Base-by-base conservation (phyloP, 2,113 vertebrate species). In the Noctilio leporinus region DNA sequence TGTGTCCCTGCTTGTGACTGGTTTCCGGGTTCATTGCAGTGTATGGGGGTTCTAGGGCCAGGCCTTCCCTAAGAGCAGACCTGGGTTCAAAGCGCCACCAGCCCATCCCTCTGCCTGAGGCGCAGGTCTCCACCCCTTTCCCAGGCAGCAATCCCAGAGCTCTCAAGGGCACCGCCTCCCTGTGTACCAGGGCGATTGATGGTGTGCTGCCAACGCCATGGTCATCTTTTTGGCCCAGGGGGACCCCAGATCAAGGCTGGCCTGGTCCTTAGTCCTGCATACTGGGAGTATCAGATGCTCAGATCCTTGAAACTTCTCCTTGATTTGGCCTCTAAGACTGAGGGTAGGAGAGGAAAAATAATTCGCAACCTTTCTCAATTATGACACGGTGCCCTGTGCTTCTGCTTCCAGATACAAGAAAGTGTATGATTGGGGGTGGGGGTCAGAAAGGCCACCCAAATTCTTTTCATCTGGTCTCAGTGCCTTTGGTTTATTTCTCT, bases 161-260 rank as follows among this genome's bases (percentile, higher is more conserved):
- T 51, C 55, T 11, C 30, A 3, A 57, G 43, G 53, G 15, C 10
- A 17, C 38, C 3, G 0, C 59, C 67, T 64, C 72, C 65, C 88
- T 5, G 4, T 1, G 10, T 40, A 10, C 35, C 30, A 3, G 49
- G 64, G 5, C n/a, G n/a, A n/a, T 2, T 45, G 28, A 1, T 4
- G 26, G 30, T 33, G 0, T 12, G 28, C 40, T 47, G 5, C 45
- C 38, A 30, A 20, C 38, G 16, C 33, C 47, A 24, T 0, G 3
- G 17, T 5, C 24, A 3, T 22, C 78, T 6, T 62, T 49, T 45
- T 26, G 49, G 5, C 33, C 38, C 43, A 11, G 5, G 57, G 33
- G 26, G 75, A n/a, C 26, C 51, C 40, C 20, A 40, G 9, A 10
- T 35, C 45, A 7, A 64, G 45, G 45, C 45, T 62, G 26, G 35